Evolutionary conservation across 2,888 invertebrate genomes (phyloP), one percentile per base, ranked within the genome.

Genomic region (Drosophila crucigera): DNA sequence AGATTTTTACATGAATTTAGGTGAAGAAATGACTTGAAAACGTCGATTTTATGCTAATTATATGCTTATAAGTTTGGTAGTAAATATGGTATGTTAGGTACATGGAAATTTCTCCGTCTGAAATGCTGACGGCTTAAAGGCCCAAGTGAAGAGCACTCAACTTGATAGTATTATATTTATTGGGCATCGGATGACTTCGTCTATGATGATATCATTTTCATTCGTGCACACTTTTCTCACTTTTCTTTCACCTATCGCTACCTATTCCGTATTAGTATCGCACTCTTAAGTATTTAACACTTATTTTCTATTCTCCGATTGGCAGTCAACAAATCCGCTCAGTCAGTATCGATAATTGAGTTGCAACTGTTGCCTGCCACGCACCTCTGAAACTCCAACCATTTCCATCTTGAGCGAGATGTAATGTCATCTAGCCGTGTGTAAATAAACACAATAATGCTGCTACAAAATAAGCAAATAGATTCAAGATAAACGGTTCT

Each of bases 301-400:
- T 14, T 14, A 14, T 22, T 22, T 22, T 22, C 1, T 22, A 14
- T 14, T 43, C 1, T 22, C 22, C 31, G 43, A 16, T n/a, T 53
- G 10, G 41, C 49, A 49, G 47, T 19, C 66, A 58, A 54, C 59
- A 53, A 68, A 49, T 68, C 1, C 30, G 28, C 22, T 37, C 25
- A 37, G 22, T 59, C 63, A 33, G 41, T 49, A 52, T 28, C 11
- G 50, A 53, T 60, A 78, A 74, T 70, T 74, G 70, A 67, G 61
- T 75, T 67, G 64, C 76, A 73, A 52, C 68, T 63, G 62, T 41
- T 77, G n/a, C 4, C 14, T 22, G 22, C 47, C 47, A 16, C 43
- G 22, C 22, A 11, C 14, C 7, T 1, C 22, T 47, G 1, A 4
- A 22, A 47, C 22, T 22, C 22, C 14, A 47, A 43, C 43, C 6